Percentiles rank a stretch among this genome's conserved stretches.
These are phyloP conservation scores for Heterotilapia buettikoferi DNA, from an alignment of 2,113 vertebrate genomes.

Conservation along the genomic window DNA sequence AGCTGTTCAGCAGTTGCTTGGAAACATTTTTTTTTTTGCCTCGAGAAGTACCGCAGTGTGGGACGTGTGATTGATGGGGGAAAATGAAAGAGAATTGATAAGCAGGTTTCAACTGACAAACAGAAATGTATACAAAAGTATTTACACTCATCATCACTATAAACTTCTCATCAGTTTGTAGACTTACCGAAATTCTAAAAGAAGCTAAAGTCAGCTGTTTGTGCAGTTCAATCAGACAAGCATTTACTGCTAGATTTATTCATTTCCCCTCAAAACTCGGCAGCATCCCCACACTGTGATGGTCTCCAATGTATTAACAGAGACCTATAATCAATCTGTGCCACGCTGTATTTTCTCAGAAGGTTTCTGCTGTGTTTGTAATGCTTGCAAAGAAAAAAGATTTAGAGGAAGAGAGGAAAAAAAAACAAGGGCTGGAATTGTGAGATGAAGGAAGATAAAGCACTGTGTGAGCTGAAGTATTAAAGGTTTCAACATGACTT, in stretches of 20 bases:
- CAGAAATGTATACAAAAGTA: background rate
- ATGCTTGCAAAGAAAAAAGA: conserved; percentile 12
- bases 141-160: background rate
- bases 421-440: background rate
- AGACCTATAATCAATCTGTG: conserved; percentile 57
- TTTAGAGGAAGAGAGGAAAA: background rate
- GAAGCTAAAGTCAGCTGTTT: conserved; percentile 39
- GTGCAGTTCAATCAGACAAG: conserved; percentile 23
- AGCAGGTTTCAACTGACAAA: background rate
- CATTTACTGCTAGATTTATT: conserved; percentile 10
- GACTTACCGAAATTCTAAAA: conserved; percentile 8
- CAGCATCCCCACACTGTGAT: conserved; percentile 8
- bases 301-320: conserved; percentile 29
- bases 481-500: conserved; percentile 2
- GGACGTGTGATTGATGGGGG: conserved; percentile 29
- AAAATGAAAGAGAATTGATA: conserved; percentile 23
- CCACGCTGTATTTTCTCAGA: conserved; percentile 15
- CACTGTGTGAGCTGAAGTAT: conserved; percentile 13
- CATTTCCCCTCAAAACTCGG: conserved; percentile 11
- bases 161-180: background rate
- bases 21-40: background rate
- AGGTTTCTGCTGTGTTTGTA: conserved; percentile 27
- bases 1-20: conserved; percentile 8
- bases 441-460: background rate
- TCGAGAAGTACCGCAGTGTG: background rate